Conservation (phyloP, 64 coral and sea anemone genomes). For the Dendronephthya gigantea region DNA sequence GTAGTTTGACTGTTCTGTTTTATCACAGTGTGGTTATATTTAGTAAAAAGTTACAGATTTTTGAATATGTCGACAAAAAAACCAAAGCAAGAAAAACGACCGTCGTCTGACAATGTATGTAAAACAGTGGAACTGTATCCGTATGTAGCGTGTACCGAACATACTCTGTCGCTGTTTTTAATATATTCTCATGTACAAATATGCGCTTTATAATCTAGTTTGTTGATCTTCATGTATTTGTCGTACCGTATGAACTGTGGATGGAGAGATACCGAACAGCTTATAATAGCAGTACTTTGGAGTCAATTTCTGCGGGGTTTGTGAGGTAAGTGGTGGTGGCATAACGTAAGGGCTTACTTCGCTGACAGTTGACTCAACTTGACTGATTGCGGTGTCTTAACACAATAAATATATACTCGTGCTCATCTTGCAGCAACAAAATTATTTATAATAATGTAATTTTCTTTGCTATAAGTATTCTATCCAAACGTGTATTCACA, state of each 20-base stretch:
- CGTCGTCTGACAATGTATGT: constrained; percentile 3
- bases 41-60: background rate
- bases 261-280: constrained; percentile 8
- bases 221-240: constrained; percentile 15
- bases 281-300: constrained; percentile 12
- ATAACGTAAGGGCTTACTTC: no score
- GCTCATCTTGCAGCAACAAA: no score
- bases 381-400: no score
- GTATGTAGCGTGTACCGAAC: background rate
- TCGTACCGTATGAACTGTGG: constrained; percentile 1
- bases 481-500: no score
- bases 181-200: no score
- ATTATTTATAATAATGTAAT: no score
- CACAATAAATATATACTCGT: no score
- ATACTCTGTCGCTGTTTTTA: no score
- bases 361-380: no score
- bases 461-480: no score
- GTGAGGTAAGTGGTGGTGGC: background rate
- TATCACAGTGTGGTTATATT: no score
- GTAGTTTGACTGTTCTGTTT: no score
- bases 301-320: constrained; percentile 8
- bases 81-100: constrained; percentile 2
- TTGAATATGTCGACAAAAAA: background rate
- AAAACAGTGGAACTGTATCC: background rate
- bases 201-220: background rate